Base-by-base conservation (phyloP, 2,797 vertebrate species). In the Orientallactaga sibirica region DNA sequence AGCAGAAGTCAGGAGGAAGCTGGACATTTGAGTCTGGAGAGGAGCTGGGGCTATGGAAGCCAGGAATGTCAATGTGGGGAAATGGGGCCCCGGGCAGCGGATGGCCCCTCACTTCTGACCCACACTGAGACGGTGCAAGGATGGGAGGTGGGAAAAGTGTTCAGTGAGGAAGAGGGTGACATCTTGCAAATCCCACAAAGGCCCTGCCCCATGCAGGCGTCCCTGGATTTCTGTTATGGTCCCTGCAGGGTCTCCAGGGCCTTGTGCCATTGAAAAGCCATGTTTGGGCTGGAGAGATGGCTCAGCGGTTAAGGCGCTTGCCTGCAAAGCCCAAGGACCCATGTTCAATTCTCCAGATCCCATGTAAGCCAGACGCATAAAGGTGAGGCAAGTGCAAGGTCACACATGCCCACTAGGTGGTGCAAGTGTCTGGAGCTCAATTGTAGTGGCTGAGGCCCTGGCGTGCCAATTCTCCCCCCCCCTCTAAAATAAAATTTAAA, bases 161-260 rank as follows among this genome's bases (percentile, higher is more conserved):
- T 10, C 25, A 4, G 62, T 12, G 2, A 55, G 68, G 27, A 0
- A 22, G 4, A 2, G 7, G 19, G 19, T 18, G 68, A 20, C 1
- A 0, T 1, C 43, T 76, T 15, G 64, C 14, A 37, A 7, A 10
- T n/a, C 64, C 16, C 7, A 70, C 29, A 27, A 22, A 64, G 9
- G 62, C 16, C 19, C 5, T 27, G 41, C 48, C 41, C 25, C 22
- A 22, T 33, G 2, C 6, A 24, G 16, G 20, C 3, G 37, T 25
- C 27, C 70, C 73, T 67, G 33, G 33, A 33, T 22, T 58, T n/a
- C 70, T 24, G 20, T 52, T 11, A 66, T 67, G 80, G 25, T 29
- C 27, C 18, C 80, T 48, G 37, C 43, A 41, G 27, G 68, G 10
- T 11, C 70, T 86, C 55, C 55, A 71, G 52, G 48, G n/a, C 20